Evolutionary conservation across 1,140 invertebrate genomes (phyloP), one percentile per base, ranked within the genome.

Genomic region (Drosophila lacertosa): DNA sequence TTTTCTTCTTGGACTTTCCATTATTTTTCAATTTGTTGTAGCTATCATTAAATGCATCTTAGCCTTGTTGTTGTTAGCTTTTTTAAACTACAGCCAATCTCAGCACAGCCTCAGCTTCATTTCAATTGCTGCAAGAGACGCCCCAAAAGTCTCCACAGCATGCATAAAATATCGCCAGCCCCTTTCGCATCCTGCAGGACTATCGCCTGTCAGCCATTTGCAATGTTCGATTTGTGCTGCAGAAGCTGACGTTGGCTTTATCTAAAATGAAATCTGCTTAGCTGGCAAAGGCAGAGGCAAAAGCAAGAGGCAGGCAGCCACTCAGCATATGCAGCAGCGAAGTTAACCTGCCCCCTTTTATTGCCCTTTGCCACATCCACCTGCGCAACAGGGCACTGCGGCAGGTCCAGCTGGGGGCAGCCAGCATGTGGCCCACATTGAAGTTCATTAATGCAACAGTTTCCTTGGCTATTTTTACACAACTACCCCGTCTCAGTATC

Each of bases 191-290:
- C 26, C 6, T 6, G 7, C n/a, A 60, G 53, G 35, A 53, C 50
- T 53, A 51, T 29, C 62, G 63, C 40, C 57, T 80, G 64, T 73
- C 73, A 68, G 67, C 35, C 67, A 72, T 65, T 79, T 76, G 70
- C 64, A 71, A 50, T 60, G 62, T 62, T 72, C 73, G 57, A 50
- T 78, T 45, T 82, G 57, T 48, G 55, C 45, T 76, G 57, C 59
- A 75, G 69, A 81, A 81, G 68, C 68, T 86, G 67, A 74, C 69
- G 74, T 86, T 66, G 53, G 69, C 77, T 73, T 68, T 84, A 84
- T 84, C 81, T 84, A 86, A 84, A 84, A 84, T 84, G 73, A 77
- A 81, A 84, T 84, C 81, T 80, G 77, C 81, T 81, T 65, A 86
- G 80, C 64, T 86, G 65, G 74, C 80, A 77, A 20, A 45, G 32